phyloP scores from a whole-genome alignment of 2,888 invertebrate genomes.

The Selenia dentaria region DNA sequence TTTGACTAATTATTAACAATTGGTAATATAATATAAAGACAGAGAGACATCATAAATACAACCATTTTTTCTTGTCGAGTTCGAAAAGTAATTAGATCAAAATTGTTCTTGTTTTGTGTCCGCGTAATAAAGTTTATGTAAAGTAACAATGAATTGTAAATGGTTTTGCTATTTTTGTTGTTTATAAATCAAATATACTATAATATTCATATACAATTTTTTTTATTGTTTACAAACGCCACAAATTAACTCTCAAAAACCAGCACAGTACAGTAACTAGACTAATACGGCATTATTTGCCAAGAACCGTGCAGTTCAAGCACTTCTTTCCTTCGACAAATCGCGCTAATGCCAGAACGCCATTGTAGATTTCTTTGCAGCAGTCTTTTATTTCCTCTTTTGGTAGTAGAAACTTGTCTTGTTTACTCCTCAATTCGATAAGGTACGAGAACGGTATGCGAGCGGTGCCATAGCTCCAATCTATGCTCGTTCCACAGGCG shows the following conservation, averaged over 20 bases:
- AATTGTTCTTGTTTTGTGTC: no score
- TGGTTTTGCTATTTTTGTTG: neutral
- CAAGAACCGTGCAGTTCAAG: conserved; percentile 50
- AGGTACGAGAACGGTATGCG: conserved; percentile 73
- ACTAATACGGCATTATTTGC: conserved; percentile 38
- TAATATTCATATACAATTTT: no score
- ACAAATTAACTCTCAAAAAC: conserved; percentile 15
- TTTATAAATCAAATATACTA: neutral
- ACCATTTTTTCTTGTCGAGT: no score
- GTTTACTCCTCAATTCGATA: conserved; percentile 66
- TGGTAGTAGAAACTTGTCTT: conserved; percentile 62
- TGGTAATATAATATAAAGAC: no score
- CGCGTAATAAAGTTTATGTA: no score
- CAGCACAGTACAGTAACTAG: neutral
- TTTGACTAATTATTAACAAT: no score
- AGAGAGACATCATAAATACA: no score
- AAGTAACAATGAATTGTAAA: no score
- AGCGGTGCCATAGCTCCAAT: conserved; percentile 76
- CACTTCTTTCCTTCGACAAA: conserved; percentile 64
- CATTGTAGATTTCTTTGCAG: conserved; percentile 63
- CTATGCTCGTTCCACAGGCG: conserved; percentile 73
- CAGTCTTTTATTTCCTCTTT: conserved; percentile 64
- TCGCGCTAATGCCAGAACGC: conserved; percentile 57
- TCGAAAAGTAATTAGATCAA: no score
- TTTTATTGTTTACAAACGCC: conserved; percentile 3